Evolutionary conservation across 2,888 invertebrate species (phyloP), one percentile per base, ranked within the genome.

Genomic region (Dicranocentrus wangi): DNA sequence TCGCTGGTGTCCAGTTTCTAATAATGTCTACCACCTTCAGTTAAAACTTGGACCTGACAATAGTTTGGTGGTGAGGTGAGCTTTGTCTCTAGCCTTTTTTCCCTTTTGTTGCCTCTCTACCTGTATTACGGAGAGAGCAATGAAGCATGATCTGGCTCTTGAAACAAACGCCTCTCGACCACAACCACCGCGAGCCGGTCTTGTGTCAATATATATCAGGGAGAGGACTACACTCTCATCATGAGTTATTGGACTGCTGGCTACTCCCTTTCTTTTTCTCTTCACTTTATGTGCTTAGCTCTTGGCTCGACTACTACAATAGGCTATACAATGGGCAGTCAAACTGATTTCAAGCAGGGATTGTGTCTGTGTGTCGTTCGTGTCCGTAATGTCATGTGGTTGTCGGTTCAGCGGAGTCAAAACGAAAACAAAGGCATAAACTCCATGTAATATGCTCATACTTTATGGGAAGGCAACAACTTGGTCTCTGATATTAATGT

Each of bases 321-420:
- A 47, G 66, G 61, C 69, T 51, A n/a, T 61, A 69, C 61, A 77
- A 60, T 69, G n/a, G 61, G 27, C n/a, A 77, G 77, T 76, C 77
- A 53, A 39, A 77, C 77, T 69, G 77, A 77, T 69, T 77, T 69
- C 77, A 68, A 60, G 69, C 69, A 17, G 77, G n/a, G n/a, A n/a
- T n/a, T n/a, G n/a, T n/a, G n/a, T n/a, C n/a, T n/a, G n/a, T n/a
- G n/a, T 63, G 77, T 43, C 51, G 47, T 27, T 28, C 77, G 61
- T 69, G 77, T n/a, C 27, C n/a, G 21, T 47, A 47, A 47, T 77
- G 69, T 28, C 77, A 61, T 61, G 77, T 51, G 69, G 77, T 77
- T 39, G 55, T 58, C 55, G 19, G 25, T 21, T 10, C 10, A 39
- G 47, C 43, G 47, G 47, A 47, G 32, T 32, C 19, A 43, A 71